Evolutionary conservation across 2,113 vertebrate genomes (phyloP).

Genomic region (Sapajus apella): DNA sequence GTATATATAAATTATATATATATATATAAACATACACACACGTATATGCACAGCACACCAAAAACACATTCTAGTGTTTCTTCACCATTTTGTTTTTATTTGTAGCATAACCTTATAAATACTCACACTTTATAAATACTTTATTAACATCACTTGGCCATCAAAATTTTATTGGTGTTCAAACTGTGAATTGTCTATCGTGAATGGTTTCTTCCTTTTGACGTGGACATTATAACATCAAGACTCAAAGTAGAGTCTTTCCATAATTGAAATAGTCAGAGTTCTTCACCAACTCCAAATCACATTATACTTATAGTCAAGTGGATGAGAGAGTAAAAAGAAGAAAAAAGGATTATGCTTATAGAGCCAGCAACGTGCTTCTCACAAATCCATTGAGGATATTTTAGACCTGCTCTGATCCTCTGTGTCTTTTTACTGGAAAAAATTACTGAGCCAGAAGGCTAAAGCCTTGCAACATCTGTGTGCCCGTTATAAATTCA

Average conservation of each 20-base stretch:
- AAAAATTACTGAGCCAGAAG: neutral
- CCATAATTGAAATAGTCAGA: neutral
- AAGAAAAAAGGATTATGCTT: neutral
- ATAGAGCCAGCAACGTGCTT: neutral
- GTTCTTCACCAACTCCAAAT: neutral
- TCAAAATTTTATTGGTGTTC: neutral
- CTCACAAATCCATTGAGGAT: neutral
- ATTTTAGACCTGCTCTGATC: neutral
- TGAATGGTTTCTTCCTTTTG: neutral
- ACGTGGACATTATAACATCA: neutral
- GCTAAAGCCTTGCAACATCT: neutral
- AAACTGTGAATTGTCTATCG: neutral
- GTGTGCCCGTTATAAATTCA: neutral
- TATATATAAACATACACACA: neutral
- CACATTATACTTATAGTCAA: neutral
- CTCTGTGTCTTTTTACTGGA: neutral
- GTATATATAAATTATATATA: neutral
- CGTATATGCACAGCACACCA: neutral
- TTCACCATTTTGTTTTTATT: neutral
- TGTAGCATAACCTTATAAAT: neutral
- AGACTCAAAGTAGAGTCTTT: neutral
- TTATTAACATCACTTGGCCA: neutral
- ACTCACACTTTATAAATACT: neutral
- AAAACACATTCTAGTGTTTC: neutral
- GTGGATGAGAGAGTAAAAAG: neutral